phyloP scores from a whole-genome alignment of 2,888 invertebrate species.

The Eupeodes latifasciatus region DNA sequence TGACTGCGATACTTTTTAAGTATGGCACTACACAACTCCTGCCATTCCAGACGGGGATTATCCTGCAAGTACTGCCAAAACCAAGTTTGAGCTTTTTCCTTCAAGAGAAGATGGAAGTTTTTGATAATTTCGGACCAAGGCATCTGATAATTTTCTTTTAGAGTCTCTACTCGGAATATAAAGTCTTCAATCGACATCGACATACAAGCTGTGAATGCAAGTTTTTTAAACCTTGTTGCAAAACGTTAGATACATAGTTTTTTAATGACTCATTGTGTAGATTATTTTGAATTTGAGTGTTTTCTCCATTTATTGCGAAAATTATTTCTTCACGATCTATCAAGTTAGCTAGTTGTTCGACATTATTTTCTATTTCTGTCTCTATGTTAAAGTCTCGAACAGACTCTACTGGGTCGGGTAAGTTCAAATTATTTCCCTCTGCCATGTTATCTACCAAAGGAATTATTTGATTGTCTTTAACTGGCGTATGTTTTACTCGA shows the following conservation, averaged over 20 bases:
- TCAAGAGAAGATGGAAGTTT: conserved; percentile 32
- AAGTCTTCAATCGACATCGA: conserved; percentile 29
- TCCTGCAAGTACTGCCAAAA: conserved; percentile 43
- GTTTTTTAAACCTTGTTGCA: conserved; percentile 2
- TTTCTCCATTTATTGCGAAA: too few relatives aligned
- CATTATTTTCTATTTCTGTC: conserved; percentile 2
- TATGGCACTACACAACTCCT: conserved; percentile 18
- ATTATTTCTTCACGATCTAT: neutral
- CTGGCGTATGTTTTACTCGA: conserved; percentile 2
- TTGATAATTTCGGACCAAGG: conserved; percentile 16
- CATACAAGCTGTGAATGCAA: neutral
- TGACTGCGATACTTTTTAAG: conserved; percentile 16
- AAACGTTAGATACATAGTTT: neutral
- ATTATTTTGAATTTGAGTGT: neutral
- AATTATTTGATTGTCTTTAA: neutral
- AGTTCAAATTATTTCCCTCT: conserved; percentile 6
- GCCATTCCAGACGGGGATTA: conserved; percentile 14
- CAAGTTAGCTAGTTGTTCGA: conserved; percentile 3
- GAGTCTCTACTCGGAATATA: conserved; percentile 24
- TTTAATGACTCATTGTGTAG: neutral
- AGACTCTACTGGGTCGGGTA: conserved; percentile 3
- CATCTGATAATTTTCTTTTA: conserved; percentile 7
- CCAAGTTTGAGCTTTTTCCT: conserved; percentile 34
- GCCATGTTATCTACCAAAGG: neutral
- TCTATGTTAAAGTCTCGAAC: neutral